Percentiles rank a stretch among this genome's conserved stretches.
phyloP scores from a whole-genome alignment of 2,113 vertebrate species.

The Acrocephalus arundinaceus region DNA sequence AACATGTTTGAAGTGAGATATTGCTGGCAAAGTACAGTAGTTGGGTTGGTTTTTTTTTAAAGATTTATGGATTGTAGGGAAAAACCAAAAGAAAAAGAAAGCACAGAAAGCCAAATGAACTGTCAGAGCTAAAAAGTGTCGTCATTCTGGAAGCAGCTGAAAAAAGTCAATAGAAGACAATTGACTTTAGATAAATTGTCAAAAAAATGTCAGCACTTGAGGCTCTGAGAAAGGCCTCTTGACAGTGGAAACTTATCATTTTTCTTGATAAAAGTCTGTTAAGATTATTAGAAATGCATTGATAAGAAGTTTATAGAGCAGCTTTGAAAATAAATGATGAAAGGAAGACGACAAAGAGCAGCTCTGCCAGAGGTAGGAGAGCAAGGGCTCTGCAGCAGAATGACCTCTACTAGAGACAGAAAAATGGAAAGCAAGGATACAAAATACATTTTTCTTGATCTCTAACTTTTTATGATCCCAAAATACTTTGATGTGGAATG shows the following conservation, averaged over 20 bases:
- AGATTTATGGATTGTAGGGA: conserved; percentile 19
- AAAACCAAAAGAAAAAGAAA: background rate
- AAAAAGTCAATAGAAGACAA: conserved; percentile 64
- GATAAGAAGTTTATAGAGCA: conserved; percentile 33
- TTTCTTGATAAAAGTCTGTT: conserved; percentile 34
- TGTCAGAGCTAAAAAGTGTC: conserved; percentile 48
- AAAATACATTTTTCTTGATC: background rate
- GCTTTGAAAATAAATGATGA: conserved; percentile 60
- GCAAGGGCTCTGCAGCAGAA: background rate
- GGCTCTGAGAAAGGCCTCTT: conserved; percentile 8
- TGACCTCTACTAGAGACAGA: background rate
- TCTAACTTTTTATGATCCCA: background rate
- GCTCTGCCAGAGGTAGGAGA: background rate
- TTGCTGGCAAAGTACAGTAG: background rate
- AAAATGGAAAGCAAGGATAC: background rate
- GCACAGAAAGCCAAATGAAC: conserved; percentile 19
- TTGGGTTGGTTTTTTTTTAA: background rate
- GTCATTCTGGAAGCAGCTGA: conserved; percentile 37
- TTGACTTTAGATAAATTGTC: conserved; percentile 61
- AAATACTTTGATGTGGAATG: background rate
- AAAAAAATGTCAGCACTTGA: conserved; percentile 22
- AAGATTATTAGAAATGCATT: conserved; percentile 50
- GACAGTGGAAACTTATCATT: background rate
- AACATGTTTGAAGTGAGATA: background rate
- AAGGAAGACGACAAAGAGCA: background rate